Base-by-base conservation (phyloP, 2,113 vertebrate species). In the Lanius ludovicianus region DNA sequence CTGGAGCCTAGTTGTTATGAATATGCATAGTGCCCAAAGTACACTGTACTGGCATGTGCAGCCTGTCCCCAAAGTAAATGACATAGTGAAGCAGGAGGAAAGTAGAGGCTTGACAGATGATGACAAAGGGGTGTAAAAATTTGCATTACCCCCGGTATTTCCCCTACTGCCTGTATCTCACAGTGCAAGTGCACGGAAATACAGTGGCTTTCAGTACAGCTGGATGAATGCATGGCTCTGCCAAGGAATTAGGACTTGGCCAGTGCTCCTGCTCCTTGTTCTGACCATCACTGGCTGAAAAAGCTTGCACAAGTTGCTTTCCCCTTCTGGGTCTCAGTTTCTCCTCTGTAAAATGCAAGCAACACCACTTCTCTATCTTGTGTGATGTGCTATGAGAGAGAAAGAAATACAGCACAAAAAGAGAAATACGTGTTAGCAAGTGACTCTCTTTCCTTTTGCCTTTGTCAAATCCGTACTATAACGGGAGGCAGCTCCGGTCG, bases 401-500 rank as follows among this genome's bases (percentile, higher is more conserved):
- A 62, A 68, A 91, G 68, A 46, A 89, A 57, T 11, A 24, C 11
- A 27, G 42, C 5, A 11, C 31, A 59, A 62, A 44, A 30, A 37
- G 35, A 89, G 52, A 75, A 77, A 92, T 42, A 33, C 1, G 2
- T 6, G 25, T 12, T 68, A 63, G 87, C 3, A 15, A 83, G 67
- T 13, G 67, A 42, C 41, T 81, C 68, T 30, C 13, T 42, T 52
- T 84, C 50, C 89, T 80, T 59, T 17, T n/a, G 70, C 57, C 74
- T 83, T 82, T 49, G 70, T 91, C 57, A 76, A 7, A 53, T 22
- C 96, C 73, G 92, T 79, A 52, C 92, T 87, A 53, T 49, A 96
- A 92, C 44, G 11, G 91, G 89, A 95, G 96, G 95, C 97, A 96
- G 96, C 97, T 85, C 87, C 30, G 69, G 86, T 71, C 20, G 68